These are phyloP conservation scores for Pollimyrus isidori DNA, from an alignment of 2,113 vertebrate genomes.

Conservation along the genomic window DNA sequence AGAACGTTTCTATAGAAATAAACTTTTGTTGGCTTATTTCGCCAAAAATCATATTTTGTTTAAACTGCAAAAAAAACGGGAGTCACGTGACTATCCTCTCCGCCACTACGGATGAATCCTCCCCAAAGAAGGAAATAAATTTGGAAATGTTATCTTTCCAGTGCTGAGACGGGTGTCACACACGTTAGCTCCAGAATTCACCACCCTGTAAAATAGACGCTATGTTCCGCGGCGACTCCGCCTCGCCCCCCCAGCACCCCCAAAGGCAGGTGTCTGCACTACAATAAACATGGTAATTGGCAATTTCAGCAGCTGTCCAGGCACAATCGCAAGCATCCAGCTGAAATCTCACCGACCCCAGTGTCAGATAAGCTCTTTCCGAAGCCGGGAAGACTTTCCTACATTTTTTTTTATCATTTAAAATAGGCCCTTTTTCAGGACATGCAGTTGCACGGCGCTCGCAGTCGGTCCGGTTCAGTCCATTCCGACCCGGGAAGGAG, in stretches of 20 bases:
- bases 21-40: background rate
- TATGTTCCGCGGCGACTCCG: background rate
- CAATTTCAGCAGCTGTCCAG: constrained; percentile 49
- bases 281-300: constrained; percentile 58
- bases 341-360: constrained; percentile 42
- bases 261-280: constrained; percentile 33
- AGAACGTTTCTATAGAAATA: background rate
- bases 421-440: background rate
- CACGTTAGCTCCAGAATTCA: constrained; percentile 47
- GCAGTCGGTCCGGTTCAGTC: background rate
- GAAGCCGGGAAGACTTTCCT: background rate
- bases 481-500: background rate
- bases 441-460: background rate
- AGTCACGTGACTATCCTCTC: constrained; percentile 1
- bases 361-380: constrained; percentile 20
- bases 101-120: background rate
- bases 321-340: constrained; percentile 41
- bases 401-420: background rate
- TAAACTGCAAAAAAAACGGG: background rate
- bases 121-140: constrained; percentile 42
- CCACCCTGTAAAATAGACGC: constrained; percentile 19
- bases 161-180: constrained; percentile 50
- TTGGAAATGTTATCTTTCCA: constrained; percentile 47
- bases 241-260: background rate
- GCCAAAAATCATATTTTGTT: background rate